Evolutionary conservation across 1,140 invertebrate species (phyloP).

Genomic region (Conus ventricosus): DNA sequence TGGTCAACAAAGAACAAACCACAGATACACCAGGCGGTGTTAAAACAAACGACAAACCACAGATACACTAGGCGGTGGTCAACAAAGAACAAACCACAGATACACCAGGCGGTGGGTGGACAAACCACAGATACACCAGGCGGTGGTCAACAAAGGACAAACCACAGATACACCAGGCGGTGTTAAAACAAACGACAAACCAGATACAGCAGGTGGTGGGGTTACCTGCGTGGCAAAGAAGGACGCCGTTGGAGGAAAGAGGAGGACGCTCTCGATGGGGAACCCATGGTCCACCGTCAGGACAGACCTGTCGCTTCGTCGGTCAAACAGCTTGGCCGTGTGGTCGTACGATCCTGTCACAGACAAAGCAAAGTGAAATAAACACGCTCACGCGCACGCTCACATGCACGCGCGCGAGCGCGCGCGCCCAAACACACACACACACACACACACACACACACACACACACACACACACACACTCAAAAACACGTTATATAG

Average conservation of each 20-base stretch:
- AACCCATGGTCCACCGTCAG: slow-evolving; percentile 89
- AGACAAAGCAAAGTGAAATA: not conserved
- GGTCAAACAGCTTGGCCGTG: slow-evolving; percentile 92
- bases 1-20: too few relatives aligned
- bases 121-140: not conserved
- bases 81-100: too few relatives aligned
- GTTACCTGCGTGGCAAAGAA: slow-evolving; percentile 89
- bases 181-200: not conserved
- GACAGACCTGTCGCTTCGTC: slow-evolving; percentile 81
- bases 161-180: not conserved
- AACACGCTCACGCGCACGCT: not conserved
- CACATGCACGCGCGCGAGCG: not conserved
- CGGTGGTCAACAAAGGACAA: not conserved
- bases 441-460: not conserved
- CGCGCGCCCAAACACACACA: not conserved
- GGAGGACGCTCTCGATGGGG: slow-evolving; percentile 93
- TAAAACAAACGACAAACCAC: too few relatives aligned
- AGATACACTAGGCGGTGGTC: too few relatives aligned
- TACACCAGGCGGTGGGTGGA: too few relatives aligned
- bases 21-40: too few relatives aligned
- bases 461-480: too few relatives aligned
- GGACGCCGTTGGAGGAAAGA: slow-evolving; percentile 91
- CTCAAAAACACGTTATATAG: too few relatives aligned
- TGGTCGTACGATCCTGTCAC: slow-evolving; percentile 92
- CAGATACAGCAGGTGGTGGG: not conserved